Percentiles rank a stretch among this genome's conserved stretches.
Evolutionary conservation across 1,140 invertebrate species (phyloP).

Genomic region (Halesus radiatus): DNA sequence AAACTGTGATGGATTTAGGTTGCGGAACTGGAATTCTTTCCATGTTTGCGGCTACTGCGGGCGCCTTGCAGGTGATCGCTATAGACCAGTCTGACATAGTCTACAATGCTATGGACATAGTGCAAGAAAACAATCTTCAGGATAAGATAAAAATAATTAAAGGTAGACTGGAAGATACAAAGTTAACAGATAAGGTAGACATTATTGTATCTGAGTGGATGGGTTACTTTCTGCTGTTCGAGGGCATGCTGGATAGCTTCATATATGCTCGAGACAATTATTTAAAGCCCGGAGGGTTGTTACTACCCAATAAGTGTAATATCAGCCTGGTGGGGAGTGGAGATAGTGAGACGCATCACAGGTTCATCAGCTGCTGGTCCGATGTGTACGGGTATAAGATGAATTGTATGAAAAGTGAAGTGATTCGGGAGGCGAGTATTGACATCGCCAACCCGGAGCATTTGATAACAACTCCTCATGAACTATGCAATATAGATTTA

Average conservation of each 20-base stretch:
- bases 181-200: constrained; percentile 90
- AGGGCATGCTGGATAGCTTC: constrained; percentile 97
- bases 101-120: constrained; percentile 85
- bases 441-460: constrained; percentile 84
- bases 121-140: constrained; percentile 78
- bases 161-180: constrained; percentile 92
- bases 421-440: constrained; percentile 90
- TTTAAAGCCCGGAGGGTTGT: constrained; percentile 79
- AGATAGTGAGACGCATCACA: constrained; percentile 83
- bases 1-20: constrained; percentile 93
- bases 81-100: constrained; percentile 93
- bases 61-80: constrained; percentile 91
- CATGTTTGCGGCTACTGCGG: constrained; percentile 95
- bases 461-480: constrained; percentile 80
- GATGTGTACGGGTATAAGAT: constrained; percentile 98
- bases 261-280: constrained; percentile 92
- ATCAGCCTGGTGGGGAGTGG: constrained; percentile 91
- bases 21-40: constrained; percentile 96
- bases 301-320: constrained; percentile 92
- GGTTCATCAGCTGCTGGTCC: constrained; percentile 91
- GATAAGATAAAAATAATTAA: constrained; percentile 76
- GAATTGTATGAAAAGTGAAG: constrained; percentile 92
- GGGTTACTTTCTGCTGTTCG: constrained; percentile 98
- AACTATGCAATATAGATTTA: constrained; percentile 83
- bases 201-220: constrained; percentile 99